A percentile compares a stretch with the other conserved stretches of the same genome.
Evolutionary conservation across 1,140 invertebrate genomes (phyloP).

Genomic region (Eupristina koningsbergeri): DNA sequence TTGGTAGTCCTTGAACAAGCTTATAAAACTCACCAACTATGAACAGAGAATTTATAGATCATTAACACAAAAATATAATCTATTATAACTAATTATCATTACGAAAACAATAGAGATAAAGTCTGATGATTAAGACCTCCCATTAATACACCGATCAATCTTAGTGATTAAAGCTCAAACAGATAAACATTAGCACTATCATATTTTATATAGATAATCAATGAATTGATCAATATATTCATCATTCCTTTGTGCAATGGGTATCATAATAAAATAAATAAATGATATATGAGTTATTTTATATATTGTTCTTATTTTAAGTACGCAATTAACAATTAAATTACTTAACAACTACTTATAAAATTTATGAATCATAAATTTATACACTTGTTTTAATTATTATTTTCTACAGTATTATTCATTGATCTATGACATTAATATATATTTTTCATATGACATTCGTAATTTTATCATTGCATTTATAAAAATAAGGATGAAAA

Average conservation of each 20-base stretch:
- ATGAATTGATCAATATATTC: neutral
- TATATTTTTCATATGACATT: too few relatives aligned
- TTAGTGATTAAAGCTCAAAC: neutral
- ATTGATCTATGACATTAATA: too few relatives aligned
- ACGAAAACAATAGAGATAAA: constrained; percentile 20
- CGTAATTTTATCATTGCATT: too few relatives aligned
- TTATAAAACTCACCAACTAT: neutral
- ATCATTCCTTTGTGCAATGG: neutral
- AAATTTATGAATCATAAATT: too few relatives aligned
- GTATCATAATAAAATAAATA: neutral
- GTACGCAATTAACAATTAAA: too few relatives aligned
- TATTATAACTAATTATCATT: too few relatives aligned
- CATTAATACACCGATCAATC: neutral
- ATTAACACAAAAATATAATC: neutral
- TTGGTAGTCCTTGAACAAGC: neutral
- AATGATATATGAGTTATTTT: neutral
- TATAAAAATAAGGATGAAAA: too few relatives aligned
- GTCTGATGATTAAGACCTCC: neutral
- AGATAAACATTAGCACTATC: neutral
- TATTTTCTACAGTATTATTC: too few relatives aligned
- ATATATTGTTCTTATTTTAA: too few relatives aligned
- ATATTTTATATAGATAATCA: neutral
- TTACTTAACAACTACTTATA: too few relatives aligned
- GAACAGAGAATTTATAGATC: neutral
- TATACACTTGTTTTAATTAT: too few relatives aligned